phyloP scores from a whole-genome alignment of 2,888 invertebrate genomes.

The Leptopterna dolabrata region DNA sequence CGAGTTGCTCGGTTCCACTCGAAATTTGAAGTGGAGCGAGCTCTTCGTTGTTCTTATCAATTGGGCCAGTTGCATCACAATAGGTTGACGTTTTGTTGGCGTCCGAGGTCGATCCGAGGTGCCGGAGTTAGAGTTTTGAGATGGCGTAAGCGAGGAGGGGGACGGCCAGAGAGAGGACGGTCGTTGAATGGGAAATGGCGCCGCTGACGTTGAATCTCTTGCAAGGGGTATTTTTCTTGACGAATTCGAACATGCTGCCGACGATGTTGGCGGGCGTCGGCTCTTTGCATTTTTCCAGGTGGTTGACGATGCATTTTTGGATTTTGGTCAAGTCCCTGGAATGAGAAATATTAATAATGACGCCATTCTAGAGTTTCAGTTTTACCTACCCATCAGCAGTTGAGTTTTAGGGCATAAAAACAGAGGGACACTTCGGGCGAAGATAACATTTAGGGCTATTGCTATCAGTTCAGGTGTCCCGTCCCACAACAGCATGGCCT shows the following conservation, averaged over 20 bases:
- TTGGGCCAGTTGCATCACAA: too few species aligned
- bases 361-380: too few species aligned
- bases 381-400: too few species aligned
- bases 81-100: neutral
- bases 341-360: constrained; percentile 54
- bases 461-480: too few species aligned
- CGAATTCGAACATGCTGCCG: constrained; percentile 79
- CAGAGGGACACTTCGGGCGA: too few species aligned
- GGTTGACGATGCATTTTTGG: constrained; percentile 72
- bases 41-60: too few species aligned
- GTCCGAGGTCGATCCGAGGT: neutral
- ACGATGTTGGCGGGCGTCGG: constrained; percentile 84
- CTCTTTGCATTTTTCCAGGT: constrained; percentile 76
- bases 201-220: constrained; percentile 50
- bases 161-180: constrained; percentile 34
- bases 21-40: too few species aligned
- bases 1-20: too few species aligned
- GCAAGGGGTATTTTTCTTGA: constrained; percentile 77
- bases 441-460: too few species aligned
- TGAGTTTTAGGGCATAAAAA: too few species aligned
- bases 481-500: too few species aligned
- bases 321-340: constrained; percentile 71
- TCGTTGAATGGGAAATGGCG: constrained; percentile 32
- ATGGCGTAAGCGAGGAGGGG: constrained; percentile 52
- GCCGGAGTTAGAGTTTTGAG: constrained; percentile 25